Base-by-base conservation (phyloP, 2,888 invertebrate species). In the Phengaris alcon region DNA sequence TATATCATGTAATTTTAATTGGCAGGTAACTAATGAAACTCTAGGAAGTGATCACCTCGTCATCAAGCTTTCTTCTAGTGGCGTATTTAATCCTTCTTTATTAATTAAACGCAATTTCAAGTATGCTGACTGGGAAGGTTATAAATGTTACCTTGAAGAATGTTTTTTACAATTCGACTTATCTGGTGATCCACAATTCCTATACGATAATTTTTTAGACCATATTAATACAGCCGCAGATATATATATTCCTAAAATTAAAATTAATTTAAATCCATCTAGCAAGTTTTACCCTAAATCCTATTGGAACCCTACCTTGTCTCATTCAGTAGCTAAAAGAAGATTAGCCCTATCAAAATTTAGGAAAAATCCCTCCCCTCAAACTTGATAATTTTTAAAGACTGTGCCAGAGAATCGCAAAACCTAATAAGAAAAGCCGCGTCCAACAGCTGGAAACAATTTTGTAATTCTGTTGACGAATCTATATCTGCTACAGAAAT, bases 1-100 rank as follows among this genome's bases (percentile, higher is more conserved):
- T 75, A 73, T 80, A 35, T 76, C 74, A 3, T n/a, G 76, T 6
- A 22, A 75, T 0, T 78, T 79, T 64, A 44, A 74, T 2, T 81
- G 80, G 80, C 72, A 69, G 0, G 76, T 78, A 12, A 68, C 57
- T 13, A 46, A 46, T 46, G 12, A 22, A 22, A 22, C 22, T 22
- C 22, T 22, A 22, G 22, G 22, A 22, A 22, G 22, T 22, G 22
- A 22, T 22, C 22, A 22, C 1, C 22, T 22, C 22, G 22, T 22
- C 22, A 22, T 22, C 22, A 22, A 22, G 22, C 22, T 22, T 22
- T 22, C 22, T 22, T 22, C 22, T 22, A 22, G 22, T 22, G 1
- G 1, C 22, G 22, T 68, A 13, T 68, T 68, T 44, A 68, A 35
- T 10, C 68, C 68, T 68, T 44, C 35, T 35, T 44, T 10, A 4